Evolutionary conservation across 2,888 invertebrate genomes (phyloP).

Genomic region (Ennomos erosarius): DNA sequence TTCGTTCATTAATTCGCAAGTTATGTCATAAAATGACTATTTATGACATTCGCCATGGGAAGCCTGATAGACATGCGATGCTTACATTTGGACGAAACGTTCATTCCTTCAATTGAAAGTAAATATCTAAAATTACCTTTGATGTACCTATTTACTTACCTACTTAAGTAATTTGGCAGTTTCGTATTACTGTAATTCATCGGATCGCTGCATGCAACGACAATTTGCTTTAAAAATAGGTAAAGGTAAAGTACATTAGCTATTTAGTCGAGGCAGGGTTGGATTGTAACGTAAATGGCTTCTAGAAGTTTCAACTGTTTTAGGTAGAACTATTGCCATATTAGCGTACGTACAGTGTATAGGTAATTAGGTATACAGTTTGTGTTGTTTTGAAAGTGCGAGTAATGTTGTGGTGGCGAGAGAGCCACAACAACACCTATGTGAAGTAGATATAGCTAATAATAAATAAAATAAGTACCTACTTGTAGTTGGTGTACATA

Average conservation of each 20-base stretch:
- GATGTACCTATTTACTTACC: too few relatives aligned
- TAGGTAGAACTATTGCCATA: too few relatives aligned
- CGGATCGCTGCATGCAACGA: slow-evolving; percentile 14
- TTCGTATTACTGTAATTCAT: background rate
- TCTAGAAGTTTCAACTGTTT: too few relatives aligned
- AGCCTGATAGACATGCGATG: slow-evolving; percentile 36
- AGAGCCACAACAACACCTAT: too few relatives aligned
- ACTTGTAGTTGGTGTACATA: too few relatives aligned
- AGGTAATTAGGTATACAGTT: too few relatives aligned
- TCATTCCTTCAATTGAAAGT: slow-evolving; percentile 17
- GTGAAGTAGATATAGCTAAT: too few relatives aligned
- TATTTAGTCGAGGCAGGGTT: background rate
- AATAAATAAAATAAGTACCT: too few relatives aligned
- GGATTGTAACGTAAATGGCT: too few relatives aligned
- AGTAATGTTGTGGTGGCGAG: too few relatives aligned
- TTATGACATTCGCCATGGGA: slow-evolving; percentile 29
- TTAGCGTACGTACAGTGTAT: too few relatives aligned
- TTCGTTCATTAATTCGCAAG: slow-evolving; percentile 33
- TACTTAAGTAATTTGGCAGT: background rate
- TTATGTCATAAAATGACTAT: slow-evolving; percentile 34
- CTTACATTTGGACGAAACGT: slow-evolving; percentile 23
- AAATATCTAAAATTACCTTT: slow-evolving; percentile 13
- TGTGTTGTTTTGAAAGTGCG: too few relatives aligned
- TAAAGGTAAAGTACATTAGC: background rate
- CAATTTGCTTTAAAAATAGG: slow-evolving; percentile 9